Conservation (phyloP, 2,888 invertebrate species). For the Rotaria magnacalcarata region DNA sequence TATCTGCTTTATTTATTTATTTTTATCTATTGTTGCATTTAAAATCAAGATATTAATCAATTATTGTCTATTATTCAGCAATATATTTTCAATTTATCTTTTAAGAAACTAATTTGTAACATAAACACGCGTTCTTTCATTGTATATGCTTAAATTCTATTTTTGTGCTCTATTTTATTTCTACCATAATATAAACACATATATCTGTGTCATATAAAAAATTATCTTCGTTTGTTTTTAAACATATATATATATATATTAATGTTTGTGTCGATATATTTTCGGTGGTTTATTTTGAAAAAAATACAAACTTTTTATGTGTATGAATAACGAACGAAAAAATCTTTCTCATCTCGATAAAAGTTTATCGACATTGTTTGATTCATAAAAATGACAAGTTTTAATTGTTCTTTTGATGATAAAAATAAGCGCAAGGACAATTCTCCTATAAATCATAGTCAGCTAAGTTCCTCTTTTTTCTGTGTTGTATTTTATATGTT, state of each 20-base stretch:
- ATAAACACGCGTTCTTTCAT: too few species aligned
- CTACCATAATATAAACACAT: neutral
- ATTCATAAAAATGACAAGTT: constrained; percentile 29
- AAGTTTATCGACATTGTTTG: neutral
- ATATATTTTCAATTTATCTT: too few species aligned
- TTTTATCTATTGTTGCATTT: too few species aligned
- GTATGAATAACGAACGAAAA: neutral
- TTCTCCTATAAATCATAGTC: neutral
- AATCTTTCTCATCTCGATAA: neutral
- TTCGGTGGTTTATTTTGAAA: too few species aligned
- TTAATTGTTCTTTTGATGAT: neutral
- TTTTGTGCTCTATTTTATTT: neutral
- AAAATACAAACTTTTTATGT: neutral
- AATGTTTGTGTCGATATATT: too few species aligned
- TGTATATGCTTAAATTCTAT: too few species aligned
- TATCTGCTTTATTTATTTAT: too few species aligned
- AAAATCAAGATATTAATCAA: too few species aligned
- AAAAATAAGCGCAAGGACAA: neutral
- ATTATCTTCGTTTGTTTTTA: neutral
- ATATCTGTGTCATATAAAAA: neutral
- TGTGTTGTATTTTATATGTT: neutral
- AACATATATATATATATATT: too few species aligned
- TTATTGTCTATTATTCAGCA: too few species aligned
- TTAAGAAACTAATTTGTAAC: too few species aligned
- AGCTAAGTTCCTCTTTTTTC: too few species aligned